These are phyloP conservation scores for Xestobium rufovillosum DNA, from an alignment of 2,888 invertebrate genomes.

Conservation along the genomic window DNA sequence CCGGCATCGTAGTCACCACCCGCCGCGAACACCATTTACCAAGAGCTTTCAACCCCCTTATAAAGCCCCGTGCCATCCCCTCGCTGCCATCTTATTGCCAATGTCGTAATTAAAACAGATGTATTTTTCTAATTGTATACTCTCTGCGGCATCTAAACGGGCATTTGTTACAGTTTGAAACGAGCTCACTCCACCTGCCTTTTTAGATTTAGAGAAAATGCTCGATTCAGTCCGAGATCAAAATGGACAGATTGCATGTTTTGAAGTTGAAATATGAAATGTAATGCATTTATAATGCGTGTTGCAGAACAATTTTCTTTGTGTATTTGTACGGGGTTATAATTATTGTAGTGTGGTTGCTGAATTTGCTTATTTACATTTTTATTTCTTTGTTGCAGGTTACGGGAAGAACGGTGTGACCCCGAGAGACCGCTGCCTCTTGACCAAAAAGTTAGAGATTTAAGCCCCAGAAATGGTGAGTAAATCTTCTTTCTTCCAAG, in stretches of 20 bases:
- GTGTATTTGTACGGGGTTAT: slow-evolving; percentile 30
- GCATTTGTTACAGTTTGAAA: too few species aligned
- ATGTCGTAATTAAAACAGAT: slow-evolving; percentile 41
- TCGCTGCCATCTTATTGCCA: slow-evolving; percentile 33
- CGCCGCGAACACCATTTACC: slow-evolving; percentile 31
- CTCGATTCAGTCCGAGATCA: slow-evolving; percentile 33
- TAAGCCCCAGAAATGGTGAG: slow-evolving; percentile 83
- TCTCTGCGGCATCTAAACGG: background rate
- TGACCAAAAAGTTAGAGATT: slow-evolving; percentile 77
- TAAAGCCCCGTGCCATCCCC: slow-evolving; percentile 31
- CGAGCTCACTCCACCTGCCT: background rate
- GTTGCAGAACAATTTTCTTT: slow-evolving; percentile 32
- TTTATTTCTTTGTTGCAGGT: slow-evolving; percentile 55
- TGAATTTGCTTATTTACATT: slow-evolving; percentile 25
- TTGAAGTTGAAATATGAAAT: slow-evolving; percentile 28
- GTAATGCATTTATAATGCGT: slow-evolving; percentile 43
- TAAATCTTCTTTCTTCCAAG: slow-evolving; percentile 16
- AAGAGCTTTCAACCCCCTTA: slow-evolving; percentile 31
- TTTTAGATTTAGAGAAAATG: slow-evolving; percentile 20
- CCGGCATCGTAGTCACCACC: slow-evolving; percentile 26
- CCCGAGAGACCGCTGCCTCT: slow-evolving; percentile 72
- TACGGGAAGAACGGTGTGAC: slow-evolving; percentile 81
- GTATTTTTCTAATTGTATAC: slow-evolving; percentile 36
- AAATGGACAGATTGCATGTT: slow-evolving; percentile 40
- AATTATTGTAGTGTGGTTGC: slow-evolving; percentile 15